Percentiles rank a stretch among this genome's conserved stretches.
These are phyloP conservation scores for Anas platyrhynchos DNA, from an alignment of 2,113 vertebrate genomes.

Conservation along the genomic window DNA sequence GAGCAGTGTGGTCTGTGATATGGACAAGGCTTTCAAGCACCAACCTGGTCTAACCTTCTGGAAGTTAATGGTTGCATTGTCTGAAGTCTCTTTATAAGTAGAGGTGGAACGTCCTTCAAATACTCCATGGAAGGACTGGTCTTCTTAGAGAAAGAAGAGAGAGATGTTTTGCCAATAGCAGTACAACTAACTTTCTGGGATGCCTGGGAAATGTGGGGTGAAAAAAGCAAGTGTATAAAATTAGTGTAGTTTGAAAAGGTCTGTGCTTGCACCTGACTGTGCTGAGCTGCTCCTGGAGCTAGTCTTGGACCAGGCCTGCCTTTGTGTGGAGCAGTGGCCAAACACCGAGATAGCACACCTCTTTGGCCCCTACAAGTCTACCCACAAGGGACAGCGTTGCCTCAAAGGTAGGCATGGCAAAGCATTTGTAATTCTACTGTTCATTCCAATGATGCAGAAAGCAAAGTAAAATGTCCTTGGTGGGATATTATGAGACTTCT, in stretches of 20 bases:
- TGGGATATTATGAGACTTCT: background rate
- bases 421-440: background rate
- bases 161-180: background rate
- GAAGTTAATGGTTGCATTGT: background rate
- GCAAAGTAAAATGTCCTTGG: background rate
- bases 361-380: background rate
- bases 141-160: background rate
- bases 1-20: background rate
- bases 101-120: background rate
- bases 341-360: fast-evolving
- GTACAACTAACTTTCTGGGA: background rate
- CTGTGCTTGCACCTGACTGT: background rate
- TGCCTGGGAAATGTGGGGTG: background rate
- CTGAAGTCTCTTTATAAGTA: background rate
- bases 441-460: background rate
- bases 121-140: background rate
- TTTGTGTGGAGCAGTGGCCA: fast-evolving
- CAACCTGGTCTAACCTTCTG: background rate
- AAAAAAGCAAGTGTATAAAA: background rate
- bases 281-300: background rate
- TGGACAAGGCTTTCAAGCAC: background rate
- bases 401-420: background rate
- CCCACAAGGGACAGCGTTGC: background rate
- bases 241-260: background rate
- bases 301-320: background rate